Evolutionary conservation across 2,888 invertebrate genomes (phyloP).

Genomic region (Capitulum mitella): DNA sequence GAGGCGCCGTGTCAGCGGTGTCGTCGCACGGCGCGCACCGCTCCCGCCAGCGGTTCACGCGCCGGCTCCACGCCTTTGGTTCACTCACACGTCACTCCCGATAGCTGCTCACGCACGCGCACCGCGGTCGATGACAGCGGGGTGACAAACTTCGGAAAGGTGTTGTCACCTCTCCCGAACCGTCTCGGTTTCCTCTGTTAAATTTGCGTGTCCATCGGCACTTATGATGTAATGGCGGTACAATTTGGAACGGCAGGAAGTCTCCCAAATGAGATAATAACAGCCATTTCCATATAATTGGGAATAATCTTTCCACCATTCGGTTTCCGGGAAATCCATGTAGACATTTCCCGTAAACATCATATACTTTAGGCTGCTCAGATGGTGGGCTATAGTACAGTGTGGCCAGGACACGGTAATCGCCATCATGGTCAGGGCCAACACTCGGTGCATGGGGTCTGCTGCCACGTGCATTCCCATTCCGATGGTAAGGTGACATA

Average conservation of each 20-base stretch:
- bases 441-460: too few species aligned
- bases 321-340: neutral
- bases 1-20: neutral
- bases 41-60: neutral
- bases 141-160: too few species aligned
- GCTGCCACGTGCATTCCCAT: too few species aligned
- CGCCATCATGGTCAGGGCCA: too few species aligned
- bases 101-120: too few species aligned
- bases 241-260: neutral
- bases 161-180: neutral
- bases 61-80: too few species aligned
- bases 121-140: too few species aligned
- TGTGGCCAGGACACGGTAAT: too few species aligned
- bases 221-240: neutral
- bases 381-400: too few species aligned
- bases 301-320: slow-evolving; percentile 7
- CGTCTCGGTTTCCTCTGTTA: neutral
- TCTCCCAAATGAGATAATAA: slow-evolving; percentile 5
- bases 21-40: slow-evolving; percentile 18
- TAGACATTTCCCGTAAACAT: neutral
- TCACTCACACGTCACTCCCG: too few species aligned
- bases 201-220: neutral
- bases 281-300: neutral
- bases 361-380: neutral
- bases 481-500: too few species aligned